Conservation (phyloP, 2,888 invertebrate genomes). For the Brachylomia viminalis region DNA sequence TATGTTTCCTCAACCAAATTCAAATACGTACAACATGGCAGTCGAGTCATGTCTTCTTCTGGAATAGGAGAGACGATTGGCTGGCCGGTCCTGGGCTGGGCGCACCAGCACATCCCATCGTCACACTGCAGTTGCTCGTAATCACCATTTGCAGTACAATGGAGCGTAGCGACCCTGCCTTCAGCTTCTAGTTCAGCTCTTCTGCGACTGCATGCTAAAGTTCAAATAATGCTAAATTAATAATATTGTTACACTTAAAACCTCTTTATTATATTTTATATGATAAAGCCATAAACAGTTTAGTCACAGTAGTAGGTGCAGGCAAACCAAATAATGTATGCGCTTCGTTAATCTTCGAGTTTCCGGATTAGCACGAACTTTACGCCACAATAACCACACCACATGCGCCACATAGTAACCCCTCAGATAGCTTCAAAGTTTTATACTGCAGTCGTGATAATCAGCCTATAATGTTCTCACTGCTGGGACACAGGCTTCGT, state of each 20-base stretch:
- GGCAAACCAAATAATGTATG: neutral
- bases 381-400: too few relatives aligned
- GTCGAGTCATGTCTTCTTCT: slow-evolving; percentile 89
- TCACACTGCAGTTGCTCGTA: slow-evolving; percentile 93
- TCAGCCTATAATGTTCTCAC: too few relatives aligned
- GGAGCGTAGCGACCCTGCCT: slow-evolving; percentile 89
- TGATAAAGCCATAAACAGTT: too few relatives aligned
- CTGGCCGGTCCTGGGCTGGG: slow-evolving; percentile 91
- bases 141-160: slow-evolving; percentile 92
- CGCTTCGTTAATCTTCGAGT: too few relatives aligned
- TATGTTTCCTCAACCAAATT: neutral
- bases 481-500: too few relatives aligned
- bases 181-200: slow-evolving; percentile 89
- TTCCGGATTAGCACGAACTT: too few relatives aligned
- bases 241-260: neutral
- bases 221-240: neutral
- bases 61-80: slow-evolving; percentile 90
- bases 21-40: slow-evolving; percentile 92
- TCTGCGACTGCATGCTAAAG: slow-evolving; percentile 91
- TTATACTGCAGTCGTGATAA: too few relatives aligned
- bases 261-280: slow-evolving; percentile 4
- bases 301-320: neutral
- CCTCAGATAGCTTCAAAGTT: too few relatives aligned
- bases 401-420: too few relatives aligned
- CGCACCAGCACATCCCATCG: slow-evolving; percentile 93